These are phyloP conservation scores for Amblyteles armatorius DNA, from an alignment of 2,888 invertebrate species.

Conservation along the genomic window DNA sequence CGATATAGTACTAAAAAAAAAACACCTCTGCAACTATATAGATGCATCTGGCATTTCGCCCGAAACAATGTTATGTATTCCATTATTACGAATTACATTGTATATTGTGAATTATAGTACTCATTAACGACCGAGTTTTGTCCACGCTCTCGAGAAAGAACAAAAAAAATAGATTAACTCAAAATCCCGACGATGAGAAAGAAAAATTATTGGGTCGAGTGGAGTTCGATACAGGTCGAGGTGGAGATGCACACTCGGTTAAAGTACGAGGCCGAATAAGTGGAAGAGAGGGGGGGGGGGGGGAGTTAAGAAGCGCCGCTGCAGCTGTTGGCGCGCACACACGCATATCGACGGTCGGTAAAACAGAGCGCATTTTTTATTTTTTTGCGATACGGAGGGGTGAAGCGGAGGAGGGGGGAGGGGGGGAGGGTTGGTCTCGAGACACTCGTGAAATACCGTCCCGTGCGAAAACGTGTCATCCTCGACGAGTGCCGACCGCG, in stretches of 20 bases:
- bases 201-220: conserved; percentile 57
- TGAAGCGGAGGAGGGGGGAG: not conserved
- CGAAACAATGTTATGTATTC: conserved; percentile 60
- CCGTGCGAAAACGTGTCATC: conserved; percentile 65
- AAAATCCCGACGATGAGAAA: conserved; percentile 8
- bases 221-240: conserved; percentile 65
- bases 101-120: not conserved
- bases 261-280: conserved; percentile 60
- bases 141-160: too few species aligned
- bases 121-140: too few species aligned
- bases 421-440: conserved; percentile 32
- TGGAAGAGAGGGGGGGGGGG: not conserved
- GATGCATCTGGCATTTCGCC: conserved; percentile 56
- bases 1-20: not conserved
- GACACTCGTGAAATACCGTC: conserved; percentile 64
- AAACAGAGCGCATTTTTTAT: not conserved
- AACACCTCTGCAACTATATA: not conserved
- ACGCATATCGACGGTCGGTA: conserved; percentile 11
- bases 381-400: not conserved
- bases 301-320: conserved; percentile 49
- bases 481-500: conserved; percentile 49
- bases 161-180: too few species aligned
- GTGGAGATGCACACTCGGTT: conserved; percentile 35
- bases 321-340: conserved; percentile 62
- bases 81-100: too few species aligned